These are phyloP conservation scores for Thalpophila matura DNA, from an alignment of 2,888 invertebrate species.

Conservation along the genomic window DNA sequence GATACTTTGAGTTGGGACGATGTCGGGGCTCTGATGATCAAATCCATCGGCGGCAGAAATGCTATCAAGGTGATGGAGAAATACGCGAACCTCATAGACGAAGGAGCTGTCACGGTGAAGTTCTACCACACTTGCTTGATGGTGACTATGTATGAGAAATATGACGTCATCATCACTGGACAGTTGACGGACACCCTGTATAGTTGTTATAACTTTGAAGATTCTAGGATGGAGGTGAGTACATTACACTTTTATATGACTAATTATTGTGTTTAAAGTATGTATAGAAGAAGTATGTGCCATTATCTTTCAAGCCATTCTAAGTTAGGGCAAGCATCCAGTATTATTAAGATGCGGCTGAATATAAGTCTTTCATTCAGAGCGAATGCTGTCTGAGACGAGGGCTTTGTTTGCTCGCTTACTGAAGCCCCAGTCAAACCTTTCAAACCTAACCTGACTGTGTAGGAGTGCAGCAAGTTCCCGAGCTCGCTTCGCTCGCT, in stretches of 20 bases:
- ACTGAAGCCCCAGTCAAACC: too few species aligned
- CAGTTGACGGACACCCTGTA: constrained; percentile 84
- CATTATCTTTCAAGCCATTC: too few species aligned
- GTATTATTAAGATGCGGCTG: too few species aligned
- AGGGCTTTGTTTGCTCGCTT: too few species aligned
- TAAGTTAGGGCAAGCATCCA: too few species aligned
- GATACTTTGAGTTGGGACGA: constrained; percentile 91
- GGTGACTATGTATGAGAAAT: constrained; percentile 83
- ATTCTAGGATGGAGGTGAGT: constrained; percentile 82
- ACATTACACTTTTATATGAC: constrained; percentile 1
- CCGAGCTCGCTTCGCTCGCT: too few species aligned
- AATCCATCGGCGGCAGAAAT: constrained; percentile 91
- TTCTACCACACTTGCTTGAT: constrained; percentile 91
- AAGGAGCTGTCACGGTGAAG: constrained; percentile 91
- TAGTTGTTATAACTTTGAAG: constrained; percentile 79
- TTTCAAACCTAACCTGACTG: too few species aligned
- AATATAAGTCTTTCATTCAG: too few species aligned
- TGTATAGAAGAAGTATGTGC: too few species aligned
- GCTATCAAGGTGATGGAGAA: constrained; percentile 90
- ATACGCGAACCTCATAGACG: constrained; percentile 89
- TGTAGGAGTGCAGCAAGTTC: too few species aligned
- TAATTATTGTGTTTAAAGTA: neutral
- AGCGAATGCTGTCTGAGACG: too few species aligned
- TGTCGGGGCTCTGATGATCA: constrained; percentile 90
- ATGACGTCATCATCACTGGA: constrained; percentile 75